Percentiles rank a stretch among this genome's conserved stretches.
Evolutionary conservation across 2,888 invertebrate genomes (phyloP).

Genomic region (Noctua fimbriata): DNA sequence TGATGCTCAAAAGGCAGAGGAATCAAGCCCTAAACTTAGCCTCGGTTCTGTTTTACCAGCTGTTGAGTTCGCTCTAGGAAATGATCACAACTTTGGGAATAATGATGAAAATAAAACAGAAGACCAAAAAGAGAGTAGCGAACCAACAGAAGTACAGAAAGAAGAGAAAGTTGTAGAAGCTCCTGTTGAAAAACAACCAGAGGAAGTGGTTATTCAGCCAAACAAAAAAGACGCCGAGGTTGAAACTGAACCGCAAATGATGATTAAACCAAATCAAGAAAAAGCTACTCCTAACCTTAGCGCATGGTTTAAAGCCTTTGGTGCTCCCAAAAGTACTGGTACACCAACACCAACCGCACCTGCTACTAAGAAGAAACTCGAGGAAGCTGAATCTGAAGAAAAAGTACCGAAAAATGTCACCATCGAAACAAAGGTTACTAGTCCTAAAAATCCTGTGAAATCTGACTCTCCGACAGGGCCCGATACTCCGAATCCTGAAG

Average conservation of each 20-base stretch:
- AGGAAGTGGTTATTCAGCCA: constrained; percentile 71
- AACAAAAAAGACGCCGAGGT: constrained; percentile 84
- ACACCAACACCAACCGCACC: constrained; percentile 72
- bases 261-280: constrained; percentile 88
- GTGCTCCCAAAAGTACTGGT: constrained; percentile 93
- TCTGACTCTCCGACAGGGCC: constrained; percentile 84
- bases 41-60: constrained; percentile 95
- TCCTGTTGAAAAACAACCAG: constrained; percentile 73
- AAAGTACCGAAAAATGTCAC: constrained; percentile 78
- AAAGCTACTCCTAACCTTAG: constrained; percentile 96
- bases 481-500: constrained; percentile 84
- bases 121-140: constrained; percentile 51
- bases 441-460: constrained; percentile 80
- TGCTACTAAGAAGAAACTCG: constrained; percentile 90
- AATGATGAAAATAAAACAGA: constrained; percentile 70
- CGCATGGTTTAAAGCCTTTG: constrained; percentile 98
- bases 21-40: constrained; percentile 95
- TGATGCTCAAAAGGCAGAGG: constrained; percentile 91
- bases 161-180: constrained; percentile 65
- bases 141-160: constrained; percentile 70
- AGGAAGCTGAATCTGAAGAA: constrained; percentile 88
- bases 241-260: constrained; percentile 82
- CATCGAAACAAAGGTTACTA: constrained; percentile 76
- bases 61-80: constrained; percentile 92
- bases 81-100: constrained; percentile 91